phyloP scores from a whole-genome alignment of 2,888 invertebrate species.

The Eurytoma californica region DNA sequence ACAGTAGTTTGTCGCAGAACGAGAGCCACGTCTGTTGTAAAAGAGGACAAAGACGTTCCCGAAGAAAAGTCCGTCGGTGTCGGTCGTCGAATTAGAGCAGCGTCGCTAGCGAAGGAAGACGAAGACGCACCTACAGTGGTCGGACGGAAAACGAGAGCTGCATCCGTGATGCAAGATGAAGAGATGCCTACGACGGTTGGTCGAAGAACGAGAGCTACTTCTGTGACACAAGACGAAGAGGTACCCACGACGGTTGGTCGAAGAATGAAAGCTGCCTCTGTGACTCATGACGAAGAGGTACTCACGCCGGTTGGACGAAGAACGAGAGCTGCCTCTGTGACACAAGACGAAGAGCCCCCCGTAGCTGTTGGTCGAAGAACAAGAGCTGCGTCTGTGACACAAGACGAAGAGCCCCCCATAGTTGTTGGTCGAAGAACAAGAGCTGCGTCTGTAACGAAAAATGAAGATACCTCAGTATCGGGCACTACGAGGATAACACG shows the following conservation, averaged over 20 bases:
- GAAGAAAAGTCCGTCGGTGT: no score
- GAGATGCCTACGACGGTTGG: neutral
- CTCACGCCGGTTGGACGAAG: neutral
- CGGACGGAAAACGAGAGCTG: constrained; percentile 16
- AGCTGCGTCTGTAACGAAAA: constrained; percentile 51
- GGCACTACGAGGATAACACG: constrained; percentile 33
- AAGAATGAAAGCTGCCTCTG: constrained; percentile 45
- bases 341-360: neutral
- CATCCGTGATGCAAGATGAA: neutral
- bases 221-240: constrained; percentile 55
- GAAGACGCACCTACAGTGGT: no score
- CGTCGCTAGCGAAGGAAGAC: no score
- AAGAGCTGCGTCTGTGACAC: constrained; percentile 42
- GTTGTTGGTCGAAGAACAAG: constrained; percentile 32
- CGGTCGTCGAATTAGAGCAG: no score
- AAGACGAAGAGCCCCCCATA: neutral
- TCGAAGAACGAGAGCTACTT: constrained; percentile 24
- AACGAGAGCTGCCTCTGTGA: constrained; percentile 44
- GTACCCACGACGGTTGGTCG: neutral
- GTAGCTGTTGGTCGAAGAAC: constrained; percentile 14
- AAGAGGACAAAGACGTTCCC: no score
- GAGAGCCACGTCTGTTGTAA: no score
- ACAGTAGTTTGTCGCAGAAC: no score
- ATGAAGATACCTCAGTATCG: constrained; percentile 40
- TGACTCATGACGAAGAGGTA: constrained; percentile 35